A percentile compares a stretch with the other conserved stretches of the same genome.
phyloP scores from a whole-genome alignment of 2,888 invertebrate species.

The Luperina testacea region DNA sequence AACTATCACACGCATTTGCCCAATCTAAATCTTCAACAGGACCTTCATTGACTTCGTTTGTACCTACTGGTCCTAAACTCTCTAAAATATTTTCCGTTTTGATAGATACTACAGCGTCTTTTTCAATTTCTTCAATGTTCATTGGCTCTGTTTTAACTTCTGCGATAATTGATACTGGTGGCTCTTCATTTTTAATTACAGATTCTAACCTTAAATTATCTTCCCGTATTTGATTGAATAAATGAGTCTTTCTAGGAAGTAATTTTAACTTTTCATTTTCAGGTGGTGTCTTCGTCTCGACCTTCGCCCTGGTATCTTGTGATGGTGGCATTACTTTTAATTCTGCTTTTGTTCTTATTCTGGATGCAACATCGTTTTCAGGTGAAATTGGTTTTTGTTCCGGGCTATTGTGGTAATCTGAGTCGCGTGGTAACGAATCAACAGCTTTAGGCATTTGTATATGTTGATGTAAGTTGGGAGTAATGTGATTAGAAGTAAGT shows the following conservation, averaged over 20 bases:
- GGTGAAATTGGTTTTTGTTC: conserved; percentile 83
- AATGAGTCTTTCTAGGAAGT: conserved; percentile 81
- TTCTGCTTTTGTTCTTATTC: conserved; percentile 96
- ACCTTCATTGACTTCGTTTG: conserved; percentile 53
- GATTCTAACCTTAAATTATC: conserved; percentile 85
- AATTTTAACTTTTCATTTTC: conserved; percentile 76
- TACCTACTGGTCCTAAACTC: conserved; percentile 67
- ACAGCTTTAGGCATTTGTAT: conserved; percentile 93
- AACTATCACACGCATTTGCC: conserved; percentile 93
- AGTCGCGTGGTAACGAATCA: conserved; percentile 91
- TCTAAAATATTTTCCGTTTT: conserved; percentile 80
- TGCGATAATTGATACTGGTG: conserved; percentile 85
- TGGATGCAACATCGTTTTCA: conserved; percentile 91
- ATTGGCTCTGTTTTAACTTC: conserved; percentile 93
- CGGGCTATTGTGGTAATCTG: conserved; percentile 81
- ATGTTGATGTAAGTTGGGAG: conserved; percentile 81
- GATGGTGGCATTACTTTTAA: conserved; percentile 91
- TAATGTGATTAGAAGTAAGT: conserved; percentile 67
- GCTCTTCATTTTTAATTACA: conserved; percentile 92
- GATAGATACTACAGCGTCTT: conserved; percentile 87
- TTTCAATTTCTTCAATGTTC: conserved; percentile 92
- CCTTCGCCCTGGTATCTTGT: conserved; percentile 76
- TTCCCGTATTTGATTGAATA: conserved; percentile 87
- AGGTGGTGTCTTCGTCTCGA: conserved; percentile 69
- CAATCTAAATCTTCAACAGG: conserved; percentile 89